Percentiles rank a stretch among this genome's conserved stretches.
phyloP scores from a whole-genome alignment of 2,797 vertebrate genomes.

The Centropyge bicolor region DNA sequence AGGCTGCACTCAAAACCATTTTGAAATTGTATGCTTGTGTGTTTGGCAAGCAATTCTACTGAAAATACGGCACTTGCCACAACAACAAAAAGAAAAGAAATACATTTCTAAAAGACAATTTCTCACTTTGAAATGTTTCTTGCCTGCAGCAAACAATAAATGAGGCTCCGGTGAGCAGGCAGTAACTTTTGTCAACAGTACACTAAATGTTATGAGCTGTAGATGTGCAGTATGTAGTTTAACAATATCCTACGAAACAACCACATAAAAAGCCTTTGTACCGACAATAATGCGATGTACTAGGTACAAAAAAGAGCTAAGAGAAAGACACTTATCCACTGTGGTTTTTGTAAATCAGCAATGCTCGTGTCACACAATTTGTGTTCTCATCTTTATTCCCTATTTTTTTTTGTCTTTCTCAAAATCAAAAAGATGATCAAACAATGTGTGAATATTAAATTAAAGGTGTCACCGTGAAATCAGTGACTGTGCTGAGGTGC shows the following conservation, averaged over 20 bases:
- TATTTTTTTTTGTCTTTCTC: slow-evolving; percentile 7
- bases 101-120: slow-evolving; percentile 57
- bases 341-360: slow-evolving; percentile 38
- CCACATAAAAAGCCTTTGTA: slow-evolving; percentile 48
- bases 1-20: slow-evolving; percentile 18
- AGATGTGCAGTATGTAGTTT: slow-evolving; percentile 60
- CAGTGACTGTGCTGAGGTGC: slow-evolving; percentile 51
- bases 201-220: slow-evolving; percentile 73
- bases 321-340: slow-evolving; percentile 20
- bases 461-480: slow-evolving; percentile 58
- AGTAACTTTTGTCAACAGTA: slow-evolving; percentile 75
- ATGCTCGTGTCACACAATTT: slow-evolving; percentile 9
- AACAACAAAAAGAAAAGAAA: slow-evolving; percentile 27
- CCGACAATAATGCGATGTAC: slow-evolving; percentile 35
- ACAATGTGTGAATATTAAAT: slow-evolving; percentile 61
- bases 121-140: slow-evolving; percentile 76
- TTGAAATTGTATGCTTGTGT: slow-evolving; percentile 32
- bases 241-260: slow-evolving; percentile 58
- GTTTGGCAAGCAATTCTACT: slow-evolving; percentile 55
- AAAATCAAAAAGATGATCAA: slow-evolving; percentile 30
- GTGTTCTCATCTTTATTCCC: slow-evolving; percentile 18
- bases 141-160: slow-evolving; percentile 77
- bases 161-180: slow-evolving; percentile 71
- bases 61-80: slow-evolving; percentile 57
- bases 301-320: slow-evolving; percentile 18